Evolutionary conservation across 2,888 invertebrate species (phyloP).

Genomic region (Oscheius sp.): DNA sequence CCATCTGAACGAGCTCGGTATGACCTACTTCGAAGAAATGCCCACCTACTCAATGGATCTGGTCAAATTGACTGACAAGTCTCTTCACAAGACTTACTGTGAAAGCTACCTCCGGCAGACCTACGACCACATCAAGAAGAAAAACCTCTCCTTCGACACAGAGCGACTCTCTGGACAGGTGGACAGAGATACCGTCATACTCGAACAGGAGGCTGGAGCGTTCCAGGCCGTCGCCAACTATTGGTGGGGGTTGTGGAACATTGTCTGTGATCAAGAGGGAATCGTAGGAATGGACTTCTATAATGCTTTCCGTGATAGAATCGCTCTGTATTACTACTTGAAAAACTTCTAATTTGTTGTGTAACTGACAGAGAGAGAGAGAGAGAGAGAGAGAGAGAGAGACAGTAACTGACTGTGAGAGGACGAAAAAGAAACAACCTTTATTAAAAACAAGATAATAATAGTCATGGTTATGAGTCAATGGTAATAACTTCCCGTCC

Average conservation of each 20-base stretch:
- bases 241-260: constrained; percentile 34
- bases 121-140: constrained; percentile 40
- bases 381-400: too few relatives aligned
- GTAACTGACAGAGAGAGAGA: too few relatives aligned
- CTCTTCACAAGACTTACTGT: constrained; percentile 48
- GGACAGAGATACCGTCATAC: constrained; percentile 12
- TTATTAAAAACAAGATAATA: neutral
- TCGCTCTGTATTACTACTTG: constrained; percentile 23
- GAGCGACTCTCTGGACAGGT: constrained; percentile 17
- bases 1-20: constrained; percentile 57
- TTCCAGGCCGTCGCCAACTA: constrained; percentile 31
- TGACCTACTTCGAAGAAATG: constrained; percentile 47
- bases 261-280: constrained; percentile 33
- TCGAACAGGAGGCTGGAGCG: neutral
- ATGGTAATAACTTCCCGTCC: constrained; percentile 99
- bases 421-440: constrained; percentile 26
- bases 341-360: constrained; percentile 23
- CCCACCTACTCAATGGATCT: constrained; percentile 55
- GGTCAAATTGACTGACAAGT: constrained; percentile 46
- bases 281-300: constrained; percentile 35
- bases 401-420: too few relatives aligned
- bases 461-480: constrained; percentile 82
- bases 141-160: neutral
- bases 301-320: constrained; percentile 26
- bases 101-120: constrained; percentile 53